Percentiles rank a stretch among this genome's conserved stretches.
Evolutionary conservation across 2,888 invertebrate species (phyloP).

Genomic region (Drosophila vallismaia): DNA sequence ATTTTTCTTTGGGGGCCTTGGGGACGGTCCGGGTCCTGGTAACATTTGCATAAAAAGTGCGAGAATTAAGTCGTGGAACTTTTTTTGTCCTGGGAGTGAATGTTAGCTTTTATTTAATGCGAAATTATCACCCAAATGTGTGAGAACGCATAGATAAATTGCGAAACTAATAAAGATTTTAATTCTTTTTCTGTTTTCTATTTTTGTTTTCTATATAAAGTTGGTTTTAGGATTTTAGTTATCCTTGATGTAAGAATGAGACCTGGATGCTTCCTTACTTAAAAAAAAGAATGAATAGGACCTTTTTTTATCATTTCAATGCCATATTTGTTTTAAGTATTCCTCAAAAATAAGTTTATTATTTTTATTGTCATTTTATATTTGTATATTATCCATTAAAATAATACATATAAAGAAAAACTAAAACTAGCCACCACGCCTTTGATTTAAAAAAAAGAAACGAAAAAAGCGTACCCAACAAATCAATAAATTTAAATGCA

Average conservation of each 20-base stretch:
- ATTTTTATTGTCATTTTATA: too few species aligned
- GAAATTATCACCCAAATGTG: constrained; percentile 3
- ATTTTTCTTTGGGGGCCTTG: constrained; percentile 1
- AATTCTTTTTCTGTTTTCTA: too few species aligned
- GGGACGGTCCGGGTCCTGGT: neutral
- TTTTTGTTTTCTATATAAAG: too few species aligned
- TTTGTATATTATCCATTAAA: neutral
- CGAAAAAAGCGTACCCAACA: constrained; percentile 4
- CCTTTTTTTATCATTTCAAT: too few species aligned
- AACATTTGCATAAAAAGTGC: constrained; percentile 24
- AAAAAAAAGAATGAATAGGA: too few species aligned
- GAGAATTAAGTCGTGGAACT: constrained; percentile 23
- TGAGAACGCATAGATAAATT: too few species aligned
- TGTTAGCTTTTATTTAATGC: constrained; percentile 6
- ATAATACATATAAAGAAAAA: neutral
- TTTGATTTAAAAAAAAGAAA: constrained; percentile 19
- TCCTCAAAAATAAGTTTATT: too few species aligned
- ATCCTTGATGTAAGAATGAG: too few species aligned
- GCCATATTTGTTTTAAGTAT: too few species aligned
- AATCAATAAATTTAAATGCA: constrained; percentile 63
- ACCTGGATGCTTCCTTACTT: too few species aligned
- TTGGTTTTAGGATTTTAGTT: too few species aligned
- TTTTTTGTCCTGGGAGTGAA: neutral
- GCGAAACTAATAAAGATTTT: too few species aligned
- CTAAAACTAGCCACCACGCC: constrained; percentile 3